Conservation (phyloP, 2,113 vertebrate species). For the Osmerus mordax region DNA sequence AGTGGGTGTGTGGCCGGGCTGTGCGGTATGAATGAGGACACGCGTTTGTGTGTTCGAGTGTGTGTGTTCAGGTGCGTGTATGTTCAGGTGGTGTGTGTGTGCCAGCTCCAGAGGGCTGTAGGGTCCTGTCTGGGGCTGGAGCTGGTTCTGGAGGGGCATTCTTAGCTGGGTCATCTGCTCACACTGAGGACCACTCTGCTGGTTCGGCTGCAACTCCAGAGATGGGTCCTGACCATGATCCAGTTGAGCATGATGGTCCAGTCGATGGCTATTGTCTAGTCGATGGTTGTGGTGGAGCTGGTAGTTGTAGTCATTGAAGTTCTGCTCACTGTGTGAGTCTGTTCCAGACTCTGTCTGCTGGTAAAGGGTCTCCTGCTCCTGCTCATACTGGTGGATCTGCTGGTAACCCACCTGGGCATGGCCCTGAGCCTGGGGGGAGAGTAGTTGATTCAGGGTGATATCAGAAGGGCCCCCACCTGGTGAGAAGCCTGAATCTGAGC, state of each 20-base stretch:
- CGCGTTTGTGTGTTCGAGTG: conserved; percentile 63
- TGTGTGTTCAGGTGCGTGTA: conserved; percentile 61
- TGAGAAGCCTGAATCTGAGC: neutral
- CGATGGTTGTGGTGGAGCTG: conserved; percentile 76
- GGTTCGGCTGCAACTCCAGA: conserved; percentile 62
- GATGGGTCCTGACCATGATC: conserved; percentile 51
- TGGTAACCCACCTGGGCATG: neutral
- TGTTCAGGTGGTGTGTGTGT: conserved; percentile 35
- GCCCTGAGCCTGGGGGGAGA: neutral
- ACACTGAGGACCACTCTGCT: conserved; percentile 67
- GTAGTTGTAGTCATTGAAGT: conserved; percentile 20
- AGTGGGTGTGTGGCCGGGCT: neutral
- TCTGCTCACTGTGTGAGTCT: neutral
- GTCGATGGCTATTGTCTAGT: conserved; percentile 64
- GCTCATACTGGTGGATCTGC: neutral
- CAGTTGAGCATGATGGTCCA: conserved; percentile 45
- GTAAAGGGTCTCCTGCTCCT: neutral
- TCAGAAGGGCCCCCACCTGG: neutral
- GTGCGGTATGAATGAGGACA: conserved; percentile 56
- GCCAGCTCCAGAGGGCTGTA: conserved; percentile 38
- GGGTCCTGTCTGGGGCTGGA: conserved; percentile 6
- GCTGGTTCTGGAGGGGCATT: neutral
- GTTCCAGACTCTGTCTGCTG: neutral
- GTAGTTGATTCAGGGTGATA: neutral
- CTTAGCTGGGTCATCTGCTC: conserved; percentile 54